Evolutionary conservation across 2,797 vertebrate genomes (phyloP).

Genomic region (Mormyrus proboscirostris): DNA sequence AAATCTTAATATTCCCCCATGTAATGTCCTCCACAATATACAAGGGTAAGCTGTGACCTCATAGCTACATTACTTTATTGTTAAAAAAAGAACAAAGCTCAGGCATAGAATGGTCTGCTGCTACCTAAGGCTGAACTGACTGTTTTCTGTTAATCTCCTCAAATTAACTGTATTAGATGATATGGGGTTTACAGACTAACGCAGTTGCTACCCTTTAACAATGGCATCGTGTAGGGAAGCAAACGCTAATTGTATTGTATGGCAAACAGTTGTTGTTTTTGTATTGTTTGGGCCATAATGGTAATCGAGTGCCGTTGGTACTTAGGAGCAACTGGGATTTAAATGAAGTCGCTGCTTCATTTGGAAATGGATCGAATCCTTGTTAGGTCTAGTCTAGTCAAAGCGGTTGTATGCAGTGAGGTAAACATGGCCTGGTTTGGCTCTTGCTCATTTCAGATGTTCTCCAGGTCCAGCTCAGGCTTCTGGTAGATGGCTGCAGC

Average conservation of each 20-base stretch:
- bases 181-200: not conserved
- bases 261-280: not conserved
- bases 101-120: not conserved
- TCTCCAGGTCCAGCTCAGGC: not conserved
- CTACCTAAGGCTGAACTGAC: not conserved
- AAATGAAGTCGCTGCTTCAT: not conserved
- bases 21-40: not conserved
- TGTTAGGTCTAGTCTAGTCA: not conserved
- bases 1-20: not conserved
- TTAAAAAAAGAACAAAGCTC: not conserved
- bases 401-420: not conserved
- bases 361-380: not conserved
- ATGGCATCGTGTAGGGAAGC: not conserved
- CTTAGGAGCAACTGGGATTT: not conserved
- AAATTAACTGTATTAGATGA: not conserved
- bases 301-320: not conserved
- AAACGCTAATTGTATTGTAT: not conserved
- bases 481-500: slow-evolving; percentile 6
- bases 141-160: not conserved
- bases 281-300: not conserved
- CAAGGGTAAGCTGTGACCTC: slow-evolving; percentile 25
- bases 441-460: not conserved
- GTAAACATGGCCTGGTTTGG: not conserved
- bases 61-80: slow-evolving; percentile 23
- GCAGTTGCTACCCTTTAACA: not conserved